phyloP scores from a whole-genome alignment of 1,140 invertebrate genomes.

The Gryon sp. region DNA sequence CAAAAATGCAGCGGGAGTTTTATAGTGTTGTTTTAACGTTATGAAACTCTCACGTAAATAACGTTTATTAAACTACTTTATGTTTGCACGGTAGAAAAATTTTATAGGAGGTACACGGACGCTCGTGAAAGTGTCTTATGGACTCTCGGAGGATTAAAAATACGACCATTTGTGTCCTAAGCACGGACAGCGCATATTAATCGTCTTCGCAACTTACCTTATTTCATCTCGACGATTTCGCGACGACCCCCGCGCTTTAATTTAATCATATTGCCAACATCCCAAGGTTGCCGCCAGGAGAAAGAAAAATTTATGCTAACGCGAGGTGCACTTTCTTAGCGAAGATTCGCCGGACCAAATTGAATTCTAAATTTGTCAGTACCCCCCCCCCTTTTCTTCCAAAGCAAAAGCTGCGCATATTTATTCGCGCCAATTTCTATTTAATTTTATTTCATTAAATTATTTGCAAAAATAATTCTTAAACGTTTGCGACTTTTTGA shows the following conservation, averaged over 20 bases:
- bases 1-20: slow-evolving; percentile 30
- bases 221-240: slow-evolving; percentile 49
- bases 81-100: slow-evolving; percentile 56
- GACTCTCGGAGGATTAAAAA: slow-evolving; percentile 59
- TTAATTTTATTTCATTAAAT: no score
- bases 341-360: slow-evolving; percentile 7
- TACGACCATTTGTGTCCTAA: slow-evolving; percentile 61
- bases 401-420: neutral
- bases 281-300: no score
- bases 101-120: slow-evolving; percentile 54
- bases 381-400: no score
- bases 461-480: no score
- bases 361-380: slow-evolving; percentile 4
- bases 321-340: slow-evolving; percentile 27
- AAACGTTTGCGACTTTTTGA: no score
- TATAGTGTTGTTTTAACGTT: slow-evolving; percentile 51
- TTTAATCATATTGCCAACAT: slow-evolving; percentile 54
- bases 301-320: slow-evolving; percentile 48
- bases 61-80: slow-evolving; percentile 64
- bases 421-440: no score
- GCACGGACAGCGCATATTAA: slow-evolving; percentile 58
- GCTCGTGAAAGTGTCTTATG: slow-evolving; percentile 61
- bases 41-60: slow-evolving; percentile 61
- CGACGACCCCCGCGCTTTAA: slow-evolving; percentile 39
- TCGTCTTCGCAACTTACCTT: slow-evolving; percentile 53